A percentile compares a stretch with the other conserved stretches of the same genome.
phyloP scores from a whole-genome alignment of 2,797 vertebrate genomes.

The Poeciliopsis paucimaculata region DNA sequence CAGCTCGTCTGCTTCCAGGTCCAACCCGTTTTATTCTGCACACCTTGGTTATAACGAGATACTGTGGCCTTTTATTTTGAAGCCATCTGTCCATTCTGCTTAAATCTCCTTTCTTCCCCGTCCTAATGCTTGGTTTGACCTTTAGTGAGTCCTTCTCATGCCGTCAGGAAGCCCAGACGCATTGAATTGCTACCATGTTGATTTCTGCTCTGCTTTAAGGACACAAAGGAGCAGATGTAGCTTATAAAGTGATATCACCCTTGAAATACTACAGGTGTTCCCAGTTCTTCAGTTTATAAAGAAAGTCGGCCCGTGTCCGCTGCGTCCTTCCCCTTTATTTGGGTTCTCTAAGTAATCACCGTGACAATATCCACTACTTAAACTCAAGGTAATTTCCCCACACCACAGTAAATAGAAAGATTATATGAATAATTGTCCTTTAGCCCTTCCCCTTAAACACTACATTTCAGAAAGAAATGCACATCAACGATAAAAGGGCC shows the following conservation, averaged over 20 bases:
- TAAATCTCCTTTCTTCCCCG: not conserved
- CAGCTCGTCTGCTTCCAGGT: not conserved
- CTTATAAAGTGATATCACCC: not conserved
- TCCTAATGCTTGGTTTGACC: not conserved
- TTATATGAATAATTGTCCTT: not conserved
- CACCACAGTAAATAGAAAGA: not conserved
- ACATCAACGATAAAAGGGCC: not conserved
- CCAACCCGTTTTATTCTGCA: not conserved
- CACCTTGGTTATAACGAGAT: conserved; percentile 1
- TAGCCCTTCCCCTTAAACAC: not conserved
- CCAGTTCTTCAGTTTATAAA: not conserved
- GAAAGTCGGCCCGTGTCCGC: not conserved
- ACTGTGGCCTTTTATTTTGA: not conserved
- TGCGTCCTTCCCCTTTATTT: not conserved
- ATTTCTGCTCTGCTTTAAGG: not conserved
- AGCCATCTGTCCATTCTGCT: not conserved
- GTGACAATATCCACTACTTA: not conserved
- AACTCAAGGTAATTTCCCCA: not conserved
- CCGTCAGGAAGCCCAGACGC: not conserved
- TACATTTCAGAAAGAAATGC: not conserved
- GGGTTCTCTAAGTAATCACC: too few relatives aligned
- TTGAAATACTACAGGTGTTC: not conserved
- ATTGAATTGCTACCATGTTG: not conserved
- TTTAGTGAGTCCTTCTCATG: not conserved
- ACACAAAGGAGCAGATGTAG: not conserved